These are phyloP conservation scores for Haemorhous mexicanus DNA, from an alignment of 2,113 vertebrate genomes.

Conservation along the genomic window DNA sequence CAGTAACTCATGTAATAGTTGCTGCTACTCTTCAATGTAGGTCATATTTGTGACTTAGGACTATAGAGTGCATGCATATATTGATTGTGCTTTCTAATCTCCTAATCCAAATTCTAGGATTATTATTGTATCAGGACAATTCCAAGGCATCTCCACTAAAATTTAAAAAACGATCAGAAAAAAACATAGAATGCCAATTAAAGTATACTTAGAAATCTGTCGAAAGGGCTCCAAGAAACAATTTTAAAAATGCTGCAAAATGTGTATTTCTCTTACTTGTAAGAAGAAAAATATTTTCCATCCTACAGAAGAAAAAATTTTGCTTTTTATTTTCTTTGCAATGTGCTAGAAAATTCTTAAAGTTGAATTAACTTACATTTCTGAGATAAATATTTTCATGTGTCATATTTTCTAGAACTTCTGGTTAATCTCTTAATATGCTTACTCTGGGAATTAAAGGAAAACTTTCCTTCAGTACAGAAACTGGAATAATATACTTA, in stretches of 20 bases:
- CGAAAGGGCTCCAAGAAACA: neutral
- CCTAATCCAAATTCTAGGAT: neutral
- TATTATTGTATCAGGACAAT: neutral
- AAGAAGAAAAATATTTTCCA: neutral
- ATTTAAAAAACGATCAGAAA: neutral
- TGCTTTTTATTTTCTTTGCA: neutral
- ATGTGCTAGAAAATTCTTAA: neutral
- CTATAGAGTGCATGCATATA: neutral
- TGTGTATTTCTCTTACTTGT: neutral
- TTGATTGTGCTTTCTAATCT: neutral
- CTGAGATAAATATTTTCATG: neutral
- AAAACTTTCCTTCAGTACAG: neutral
- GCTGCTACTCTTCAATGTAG: neutral
- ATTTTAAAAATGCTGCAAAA: neutral
- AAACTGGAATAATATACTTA: neutral
- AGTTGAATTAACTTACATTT: neutral
- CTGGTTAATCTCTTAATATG: neutral
- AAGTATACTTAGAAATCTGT: neutral
- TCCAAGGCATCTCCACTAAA: neutral
- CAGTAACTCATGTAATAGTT: neutral
- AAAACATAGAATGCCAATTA: neutral
- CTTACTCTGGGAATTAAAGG: neutral
- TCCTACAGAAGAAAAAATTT: neutral
- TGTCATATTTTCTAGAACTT: neutral
- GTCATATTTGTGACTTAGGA: neutral